Percentiles rank a stretch among this genome's conserved stretches.
phyloP scores from a whole-genome alignment of 2,888 invertebrate genomes.

The Sicus ferrugineus region DNA sequence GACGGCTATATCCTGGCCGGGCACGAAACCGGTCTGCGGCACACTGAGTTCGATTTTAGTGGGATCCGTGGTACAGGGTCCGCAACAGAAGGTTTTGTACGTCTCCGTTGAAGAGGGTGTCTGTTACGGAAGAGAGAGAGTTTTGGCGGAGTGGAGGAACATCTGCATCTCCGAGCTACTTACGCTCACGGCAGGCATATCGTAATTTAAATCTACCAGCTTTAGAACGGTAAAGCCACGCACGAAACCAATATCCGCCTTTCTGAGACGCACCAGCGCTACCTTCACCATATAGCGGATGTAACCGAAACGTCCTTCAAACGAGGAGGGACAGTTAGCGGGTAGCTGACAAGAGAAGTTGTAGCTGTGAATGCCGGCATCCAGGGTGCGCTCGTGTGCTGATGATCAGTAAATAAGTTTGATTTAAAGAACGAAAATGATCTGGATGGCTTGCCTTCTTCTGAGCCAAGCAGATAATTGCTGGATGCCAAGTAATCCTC shows the following conservation, averaged over 20 bases:
- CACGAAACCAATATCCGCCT: conserved; percentile 80
- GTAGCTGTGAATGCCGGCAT: conserved; percentile 65
- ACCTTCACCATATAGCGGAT: conserved; percentile 81
- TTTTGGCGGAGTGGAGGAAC: not conserved
- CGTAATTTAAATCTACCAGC: conserved; percentile 79
- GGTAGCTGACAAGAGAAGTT: conserved; percentile 67
- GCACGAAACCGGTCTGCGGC: conserved; percentile 59
- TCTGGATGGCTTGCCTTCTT: conserved; percentile 59
- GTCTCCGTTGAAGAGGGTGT: conserved; percentile 52
- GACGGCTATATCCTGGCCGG: conserved; percentile 58
- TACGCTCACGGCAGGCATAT: conserved; percentile 56
- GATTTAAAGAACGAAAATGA: not conserved
- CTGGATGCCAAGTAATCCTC: conserved; percentile 65
- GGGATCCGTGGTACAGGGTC: conserved; percentile 57
- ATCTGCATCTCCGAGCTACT: not conserved
- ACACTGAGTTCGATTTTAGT: conserved; percentile 53
- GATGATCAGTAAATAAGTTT: not conserved
- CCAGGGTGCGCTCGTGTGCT: conserved; percentile 45
- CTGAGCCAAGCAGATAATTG: conserved; percentile 65
- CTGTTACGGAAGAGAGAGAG: conserved; percentile 42
- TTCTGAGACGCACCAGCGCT: conserved; percentile 82
- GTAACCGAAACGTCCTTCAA: conserved; percentile 76
- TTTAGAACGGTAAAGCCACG: conserved; percentile 80
- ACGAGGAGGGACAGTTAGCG: conserved; percentile 76
- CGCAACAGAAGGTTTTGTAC: conserved; percentile 57